phyloP scores from a whole-genome alignment of 53 echinoderm and acorn worm genomes.

The Temnopleurus reevesii region DNA sequence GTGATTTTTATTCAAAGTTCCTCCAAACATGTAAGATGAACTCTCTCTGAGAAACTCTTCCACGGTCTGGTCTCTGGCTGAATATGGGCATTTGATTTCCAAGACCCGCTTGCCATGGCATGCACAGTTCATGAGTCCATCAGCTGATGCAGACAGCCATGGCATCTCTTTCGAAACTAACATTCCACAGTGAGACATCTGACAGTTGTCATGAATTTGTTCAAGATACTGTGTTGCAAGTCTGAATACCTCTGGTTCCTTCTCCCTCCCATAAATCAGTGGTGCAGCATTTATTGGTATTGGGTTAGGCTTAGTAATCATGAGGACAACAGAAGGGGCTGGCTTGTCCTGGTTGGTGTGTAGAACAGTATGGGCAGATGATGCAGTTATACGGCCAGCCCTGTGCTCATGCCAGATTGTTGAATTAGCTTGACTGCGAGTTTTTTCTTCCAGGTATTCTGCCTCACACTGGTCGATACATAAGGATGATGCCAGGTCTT shows the following conservation, averaged over 20 bases:
- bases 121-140: slow-evolving; percentile 4
- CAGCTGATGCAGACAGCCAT: slow-evolving; percentile 21
- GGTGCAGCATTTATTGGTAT: not conserved
- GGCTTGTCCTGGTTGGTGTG: slow-evolving; percentile 64
- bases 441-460: not conserved
- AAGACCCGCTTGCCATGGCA: slow-evolving; percentile 33
- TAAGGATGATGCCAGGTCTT: too few species aligned
- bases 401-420: slow-evolving; percentile 49
- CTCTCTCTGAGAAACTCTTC: slow-evolving; percentile 1
- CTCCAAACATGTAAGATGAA: not conserved
- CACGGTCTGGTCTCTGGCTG: not conserved
- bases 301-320: slow-evolving; percentile 9
- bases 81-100: slow-evolving; percentile 35
- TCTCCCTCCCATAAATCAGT: slow-evolving; percentile 10
- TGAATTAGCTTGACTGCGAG: slow-evolving; percentile 36
- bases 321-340: slow-evolving; percentile 59
- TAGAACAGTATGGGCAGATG: slow-evolving; percentile 52
- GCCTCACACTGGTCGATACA: too few species aligned
- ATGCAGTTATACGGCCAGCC: slow-evolving; percentile 68
- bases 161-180: not conserved
- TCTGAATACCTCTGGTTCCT: not conserved
- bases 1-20: too few species aligned
- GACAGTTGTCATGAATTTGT: not conserved
- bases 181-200: not conserved
- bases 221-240: too few species aligned